phyloP scores from a whole-genome alignment of 2,113 vertebrate species.

The Urocitellus parryii region DNA sequence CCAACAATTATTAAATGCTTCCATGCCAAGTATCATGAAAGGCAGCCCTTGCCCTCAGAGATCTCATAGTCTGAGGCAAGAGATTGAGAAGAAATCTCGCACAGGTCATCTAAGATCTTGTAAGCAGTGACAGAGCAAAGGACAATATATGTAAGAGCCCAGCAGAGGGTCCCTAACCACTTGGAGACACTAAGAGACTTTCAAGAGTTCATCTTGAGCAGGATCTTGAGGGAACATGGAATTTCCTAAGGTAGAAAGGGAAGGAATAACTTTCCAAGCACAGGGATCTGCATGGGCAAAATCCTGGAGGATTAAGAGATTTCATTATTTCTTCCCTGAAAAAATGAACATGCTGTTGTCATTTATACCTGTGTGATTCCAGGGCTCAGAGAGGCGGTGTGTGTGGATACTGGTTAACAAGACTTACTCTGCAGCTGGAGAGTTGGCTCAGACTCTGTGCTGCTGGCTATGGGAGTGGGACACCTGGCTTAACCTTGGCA shows the following conservation, averaged over 20 bases:
- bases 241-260: background rate
- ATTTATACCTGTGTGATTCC: background rate
- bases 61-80: background rate
- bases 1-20: background rate
- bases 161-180: background rate
- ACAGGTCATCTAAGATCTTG: background rate
- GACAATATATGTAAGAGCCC: background rate
- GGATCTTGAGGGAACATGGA: background rate
- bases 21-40: background rate
- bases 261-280: background rate
- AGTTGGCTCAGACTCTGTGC: background rate
- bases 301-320: background rate
- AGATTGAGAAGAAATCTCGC: background rate
- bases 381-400: background rate
- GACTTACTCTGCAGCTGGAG: background rate
- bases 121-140: background rate
- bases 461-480: fast-evolving
- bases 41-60: background rate
- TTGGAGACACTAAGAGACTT: background rate
- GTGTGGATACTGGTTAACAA: background rate
- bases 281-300: background rate
- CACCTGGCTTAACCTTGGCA: background rate
- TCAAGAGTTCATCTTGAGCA: background rate
- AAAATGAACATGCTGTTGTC: background rate
- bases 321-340: background rate